These are phyloP conservation scores for Alectoris magna DNA, from an alignment of 2,797 vertebrate genomes.

Conservation along the genomic window DNA sequence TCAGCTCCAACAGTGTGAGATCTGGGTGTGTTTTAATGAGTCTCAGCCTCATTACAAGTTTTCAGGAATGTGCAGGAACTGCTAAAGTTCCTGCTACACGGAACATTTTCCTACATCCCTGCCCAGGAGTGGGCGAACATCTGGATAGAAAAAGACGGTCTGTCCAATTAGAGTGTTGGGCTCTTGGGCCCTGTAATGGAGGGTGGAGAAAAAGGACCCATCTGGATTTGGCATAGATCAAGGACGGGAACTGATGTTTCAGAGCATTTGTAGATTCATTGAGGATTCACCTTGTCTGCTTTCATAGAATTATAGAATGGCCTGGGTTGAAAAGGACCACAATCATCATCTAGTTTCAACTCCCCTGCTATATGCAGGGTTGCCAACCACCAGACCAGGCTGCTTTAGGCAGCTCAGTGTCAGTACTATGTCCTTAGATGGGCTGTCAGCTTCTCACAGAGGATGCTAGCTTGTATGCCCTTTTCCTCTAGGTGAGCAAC, in stretches of 20 bases:
- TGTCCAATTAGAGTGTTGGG: neutral
- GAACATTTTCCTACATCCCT: conserved; percentile 61
- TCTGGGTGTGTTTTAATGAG: conserved; percentile 58
- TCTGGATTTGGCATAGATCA: neutral
- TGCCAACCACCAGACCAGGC: too few species aligned
- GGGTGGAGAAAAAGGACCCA: conserved; percentile 28
- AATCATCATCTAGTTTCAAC: too few species aligned
- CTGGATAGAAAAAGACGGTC: conserved; percentile 18
- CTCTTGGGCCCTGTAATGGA: neutral
- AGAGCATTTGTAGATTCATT: neutral
- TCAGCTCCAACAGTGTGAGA: neutral
- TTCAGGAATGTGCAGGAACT: conserved; percentile 38
- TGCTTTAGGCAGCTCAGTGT: neutral
- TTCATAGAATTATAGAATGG: too few species aligned
- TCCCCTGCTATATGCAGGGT: too few species aligned
- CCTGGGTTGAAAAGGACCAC: too few species aligned
- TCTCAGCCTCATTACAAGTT: conserved; percentile 45
- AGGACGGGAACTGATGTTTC: neutral
- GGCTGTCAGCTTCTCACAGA: neutral
- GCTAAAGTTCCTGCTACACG: conserved; percentile 14
- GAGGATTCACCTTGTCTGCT: neutral
- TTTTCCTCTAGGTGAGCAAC: neutral
- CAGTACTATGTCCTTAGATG: neutral
- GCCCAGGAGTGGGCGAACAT: conserved; percentile 64
- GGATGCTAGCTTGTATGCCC: neutral